Conservation (phyloP, 2,888 invertebrate genomes). For the Listrodromus nycthemerus region DNA sequence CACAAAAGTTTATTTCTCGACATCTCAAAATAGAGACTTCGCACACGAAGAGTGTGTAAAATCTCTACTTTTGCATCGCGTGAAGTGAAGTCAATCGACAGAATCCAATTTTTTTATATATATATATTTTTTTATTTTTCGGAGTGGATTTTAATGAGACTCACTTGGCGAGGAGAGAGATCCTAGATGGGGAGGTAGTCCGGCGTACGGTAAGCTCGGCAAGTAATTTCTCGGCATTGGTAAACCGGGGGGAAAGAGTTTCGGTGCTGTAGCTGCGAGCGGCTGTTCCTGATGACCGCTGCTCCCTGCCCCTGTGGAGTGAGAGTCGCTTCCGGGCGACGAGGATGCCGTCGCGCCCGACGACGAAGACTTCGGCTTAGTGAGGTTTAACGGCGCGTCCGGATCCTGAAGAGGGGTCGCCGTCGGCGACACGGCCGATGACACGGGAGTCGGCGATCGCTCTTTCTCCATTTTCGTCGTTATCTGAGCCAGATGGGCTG, state of each 20-base stretch:
- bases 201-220: conserved; percentile 86
- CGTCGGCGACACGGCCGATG: conserved; percentile 81
- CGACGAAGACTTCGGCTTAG: conserved; percentile 90
- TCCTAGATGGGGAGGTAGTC: conserved; percentile 87
- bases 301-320: conserved; percentile 82
- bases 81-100: too few relatives aligned
- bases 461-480: conserved; percentile 85
- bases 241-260: conserved; percentile 86
- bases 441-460: conserved; percentile 81
- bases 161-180: conserved; percentile 84
- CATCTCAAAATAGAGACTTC: too few relatives aligned
- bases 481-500: conserved; percentile 91
- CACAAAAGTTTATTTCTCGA: too few relatives aligned
- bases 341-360: conserved; percentile 83
- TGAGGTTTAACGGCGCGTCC: conserved; percentile 94
- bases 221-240: conserved; percentile 88
- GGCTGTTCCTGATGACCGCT: conserved; percentile 85
- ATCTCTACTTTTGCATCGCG: too few relatives aligned
- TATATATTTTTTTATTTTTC: not conserved
- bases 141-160: conserved; percentile 60
- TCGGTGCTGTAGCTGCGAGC: conserved; percentile 86
- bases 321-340: conserved; percentile 86
- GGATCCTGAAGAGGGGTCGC: conserved; percentile 86
- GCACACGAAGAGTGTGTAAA: too few relatives aligned
- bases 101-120: not conserved